Evolutionary conservation across 2,113 vertebrate genomes (phyloP).

Genomic region (Tachysurus fulvidraco): DNA sequence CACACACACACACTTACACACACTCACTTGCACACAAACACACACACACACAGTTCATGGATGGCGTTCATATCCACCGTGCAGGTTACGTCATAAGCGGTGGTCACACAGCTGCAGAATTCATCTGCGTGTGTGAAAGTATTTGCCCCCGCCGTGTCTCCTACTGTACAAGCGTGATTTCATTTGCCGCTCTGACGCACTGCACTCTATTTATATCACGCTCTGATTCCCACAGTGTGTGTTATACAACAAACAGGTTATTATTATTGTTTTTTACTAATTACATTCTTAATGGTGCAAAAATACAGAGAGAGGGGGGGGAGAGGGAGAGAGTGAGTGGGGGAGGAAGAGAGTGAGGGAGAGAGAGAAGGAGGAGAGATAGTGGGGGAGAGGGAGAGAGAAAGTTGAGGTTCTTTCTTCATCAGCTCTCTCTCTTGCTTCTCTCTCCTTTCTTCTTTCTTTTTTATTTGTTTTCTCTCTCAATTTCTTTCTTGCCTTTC

Average conservation of each 20-base stretch:
- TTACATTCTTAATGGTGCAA: background rate
- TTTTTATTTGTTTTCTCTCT: no score
- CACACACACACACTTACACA: background rate
- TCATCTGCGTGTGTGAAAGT: background rate
- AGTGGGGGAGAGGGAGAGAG: no score
- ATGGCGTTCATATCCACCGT: background rate
- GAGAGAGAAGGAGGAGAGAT: background rate
- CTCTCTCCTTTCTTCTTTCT: no score
- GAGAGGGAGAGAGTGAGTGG: background rate
- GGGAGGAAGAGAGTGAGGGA: background rate
- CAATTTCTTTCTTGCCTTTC: no score
- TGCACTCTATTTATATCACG: background rate
- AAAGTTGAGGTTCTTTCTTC: no score
- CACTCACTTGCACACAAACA: background rate
- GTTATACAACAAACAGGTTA: background rate
- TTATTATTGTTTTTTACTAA: background rate
- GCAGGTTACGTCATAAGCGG: background rate
- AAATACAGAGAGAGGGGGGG: background rate
- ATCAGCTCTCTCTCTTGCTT: no score
- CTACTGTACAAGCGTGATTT: background rate
- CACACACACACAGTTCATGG: background rate
- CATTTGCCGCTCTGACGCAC: slow-evolving; percentile 1
- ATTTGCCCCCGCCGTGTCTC: background rate
- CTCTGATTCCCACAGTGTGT: background rate
- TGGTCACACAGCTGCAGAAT: background rate